A percentile compares a stretch with the other conserved stretches of the same genome.
phyloP scores from a whole-genome alignment of 2,797 vertebrate genomes.

The Cetoscarus ocellatus region DNA sequence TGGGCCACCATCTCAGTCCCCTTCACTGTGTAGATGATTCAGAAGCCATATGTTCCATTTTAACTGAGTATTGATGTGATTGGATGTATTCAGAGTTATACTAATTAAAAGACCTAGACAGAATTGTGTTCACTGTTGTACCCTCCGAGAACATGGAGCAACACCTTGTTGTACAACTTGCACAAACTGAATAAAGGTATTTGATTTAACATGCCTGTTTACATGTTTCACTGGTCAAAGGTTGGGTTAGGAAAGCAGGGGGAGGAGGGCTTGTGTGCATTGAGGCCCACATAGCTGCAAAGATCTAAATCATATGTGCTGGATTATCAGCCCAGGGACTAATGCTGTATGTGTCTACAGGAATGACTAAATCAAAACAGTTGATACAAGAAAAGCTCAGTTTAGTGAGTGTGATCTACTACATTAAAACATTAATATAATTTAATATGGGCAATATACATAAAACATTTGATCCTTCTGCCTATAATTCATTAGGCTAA shows the following conservation, averaged over 20 bases:
- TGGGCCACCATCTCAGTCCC: conserved; percentile 42
- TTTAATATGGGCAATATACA: too few relatives aligned
- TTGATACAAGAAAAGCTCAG: too few relatives aligned
- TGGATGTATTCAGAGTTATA: conserved; percentile 75
- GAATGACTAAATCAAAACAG: not conserved
- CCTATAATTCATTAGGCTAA: too few relatives aligned
- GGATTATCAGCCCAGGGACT: not conserved
- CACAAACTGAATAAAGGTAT: conserved; percentile 83
- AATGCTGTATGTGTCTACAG: not conserved
- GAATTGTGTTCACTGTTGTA: conserved; percentile 74
- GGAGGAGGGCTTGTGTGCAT: not conserved
- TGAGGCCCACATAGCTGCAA: not conserved
- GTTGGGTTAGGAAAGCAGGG: not conserved
- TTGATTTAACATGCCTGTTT: conserved; percentile 63
- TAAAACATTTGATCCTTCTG: too few relatives aligned
- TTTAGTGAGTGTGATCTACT: too few relatives aligned
- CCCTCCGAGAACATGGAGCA: conserved; percentile 50
- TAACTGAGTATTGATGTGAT: conserved; percentile 79
- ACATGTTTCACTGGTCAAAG: not conserved
- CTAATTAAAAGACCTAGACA: conserved; percentile 54
- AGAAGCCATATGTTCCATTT: conserved; percentile 73
- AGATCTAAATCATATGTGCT: not conserved
- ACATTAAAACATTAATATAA: too few relatives aligned
- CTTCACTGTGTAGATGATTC: conserved; percentile 64
- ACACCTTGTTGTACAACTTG: conserved; percentile 76